A percentile compares a stretch with the other conserved stretches of the same genome.
Evolutionary conservation across 1,140 invertebrate genomes (phyloP).

Genomic region (Pseudomyrmex concolor): DNA sequence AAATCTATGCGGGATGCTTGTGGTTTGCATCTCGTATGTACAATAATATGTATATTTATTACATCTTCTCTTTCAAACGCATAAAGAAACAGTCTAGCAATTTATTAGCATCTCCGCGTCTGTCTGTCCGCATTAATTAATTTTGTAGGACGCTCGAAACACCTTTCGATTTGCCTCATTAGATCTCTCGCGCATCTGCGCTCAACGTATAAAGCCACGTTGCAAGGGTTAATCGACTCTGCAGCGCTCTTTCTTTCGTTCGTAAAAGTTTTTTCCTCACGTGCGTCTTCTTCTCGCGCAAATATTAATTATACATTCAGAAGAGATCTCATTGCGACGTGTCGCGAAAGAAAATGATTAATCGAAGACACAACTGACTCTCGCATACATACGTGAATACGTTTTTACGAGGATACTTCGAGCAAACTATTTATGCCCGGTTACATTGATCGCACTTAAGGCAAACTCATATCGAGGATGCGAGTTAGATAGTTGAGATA

Average conservation of each 20-base stretch:
- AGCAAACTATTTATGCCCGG: slow-evolving; percentile 27
- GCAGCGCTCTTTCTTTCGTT: slow-evolving; percentile 4
- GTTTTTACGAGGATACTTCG: neutral
- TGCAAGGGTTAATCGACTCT: slow-evolving; percentile 42
- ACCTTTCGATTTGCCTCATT: slow-evolving; percentile 58
- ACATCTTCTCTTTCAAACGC: too few species aligned
- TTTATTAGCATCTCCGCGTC: neutral
- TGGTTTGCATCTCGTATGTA: too few species aligned
- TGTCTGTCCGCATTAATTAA: slow-evolving; percentile 41
- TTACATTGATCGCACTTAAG: slow-evolving; percentile 52
- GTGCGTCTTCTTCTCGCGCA: neutral
- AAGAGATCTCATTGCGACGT: slow-evolving; percentile 43
- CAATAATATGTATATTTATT: too few species aligned
- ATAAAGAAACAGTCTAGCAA: neutral
- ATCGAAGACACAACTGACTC: slow-evolving; percentile 21
- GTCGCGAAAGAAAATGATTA: slow-evolving; percentile 58
- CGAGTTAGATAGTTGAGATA: neutral
- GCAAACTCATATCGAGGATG: slow-evolving; percentile 37
- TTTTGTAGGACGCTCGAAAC: slow-evolving; percentile 15
- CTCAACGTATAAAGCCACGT: neutral
- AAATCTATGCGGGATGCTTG: too few species aligned
- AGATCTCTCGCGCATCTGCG: slow-evolving; percentile 44
- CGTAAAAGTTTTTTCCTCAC: slow-evolving; percentile 36
- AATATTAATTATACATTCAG: slow-evolving; percentile 59
- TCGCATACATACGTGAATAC: slow-evolving; percentile 32